These are phyloP conservation scores for Tetragonula clypearis DNA, from an alignment of 1,140 invertebrate genomes.

Conservation along the genomic window DNA sequence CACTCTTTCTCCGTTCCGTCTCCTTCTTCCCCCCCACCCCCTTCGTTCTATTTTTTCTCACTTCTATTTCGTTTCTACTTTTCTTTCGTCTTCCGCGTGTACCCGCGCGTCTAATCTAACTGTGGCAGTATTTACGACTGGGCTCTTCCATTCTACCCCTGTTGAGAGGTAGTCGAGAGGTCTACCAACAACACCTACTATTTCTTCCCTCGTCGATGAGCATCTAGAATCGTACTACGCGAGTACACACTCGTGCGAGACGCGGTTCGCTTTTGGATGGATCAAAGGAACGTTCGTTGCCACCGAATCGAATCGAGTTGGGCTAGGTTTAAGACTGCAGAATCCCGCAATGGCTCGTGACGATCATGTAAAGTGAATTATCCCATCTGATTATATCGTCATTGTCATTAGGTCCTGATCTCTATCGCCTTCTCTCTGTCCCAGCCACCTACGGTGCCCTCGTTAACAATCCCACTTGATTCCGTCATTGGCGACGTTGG, in stretches of 20 bases:
- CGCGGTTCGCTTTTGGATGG: neutral
- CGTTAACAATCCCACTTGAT: constrained; percentile 80
- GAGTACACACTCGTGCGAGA: neutral
- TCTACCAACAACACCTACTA: neutral
- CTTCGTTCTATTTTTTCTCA: constrained; percentile 56
- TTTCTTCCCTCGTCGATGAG: neutral
- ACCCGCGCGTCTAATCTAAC: constrained; percentile 24
- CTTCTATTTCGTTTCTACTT: constrained; percentile 26
- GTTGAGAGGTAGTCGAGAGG: neutral
- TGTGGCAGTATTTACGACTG: neutral
- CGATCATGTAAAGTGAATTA: constrained; percentile 65
- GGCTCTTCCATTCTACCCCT: neutral
- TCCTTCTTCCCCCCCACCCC: constrained; percentile 40
- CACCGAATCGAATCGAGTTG: neutral
- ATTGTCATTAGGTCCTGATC: constrained; percentile 66
- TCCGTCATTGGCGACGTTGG: constrained; percentile 70
- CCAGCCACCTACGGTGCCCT: constrained; percentile 67
- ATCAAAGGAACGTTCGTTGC: neutral
- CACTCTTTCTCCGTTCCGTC: constrained; percentile 43
- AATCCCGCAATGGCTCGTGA: constrained; percentile 33
- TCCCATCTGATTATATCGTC: constrained; percentile 65
- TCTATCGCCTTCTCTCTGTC: constrained; percentile 60
- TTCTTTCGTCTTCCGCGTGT: neutral
- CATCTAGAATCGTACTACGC: neutral
- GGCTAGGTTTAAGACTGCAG: constrained; percentile 5